Evolutionary conservation across 2,888 invertebrate genomes (phyloP).

Genomic region (Drosophila nigricruria): DNA sequence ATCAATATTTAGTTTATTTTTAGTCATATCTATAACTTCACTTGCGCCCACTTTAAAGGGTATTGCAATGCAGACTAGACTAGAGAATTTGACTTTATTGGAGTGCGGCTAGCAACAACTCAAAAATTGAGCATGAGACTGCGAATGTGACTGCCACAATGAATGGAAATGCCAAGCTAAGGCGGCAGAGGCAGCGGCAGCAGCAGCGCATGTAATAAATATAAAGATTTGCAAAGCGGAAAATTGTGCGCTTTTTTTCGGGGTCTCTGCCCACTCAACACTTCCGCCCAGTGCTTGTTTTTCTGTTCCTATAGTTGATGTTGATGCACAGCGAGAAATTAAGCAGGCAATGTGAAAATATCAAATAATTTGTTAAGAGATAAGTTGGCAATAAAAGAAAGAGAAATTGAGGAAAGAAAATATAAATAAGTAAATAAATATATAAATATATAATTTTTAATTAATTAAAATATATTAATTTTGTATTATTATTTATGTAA

Average conservation of each 20-base stretch:
- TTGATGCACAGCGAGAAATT: conserved; percentile 44
- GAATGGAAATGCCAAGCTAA: conserved; percentile 43
- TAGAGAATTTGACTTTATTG: conserved; percentile 23
- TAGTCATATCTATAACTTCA: neutral
- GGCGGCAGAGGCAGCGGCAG: conserved; percentile 26
- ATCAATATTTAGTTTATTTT: neutral
- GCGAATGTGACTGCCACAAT: conserved; percentile 37
- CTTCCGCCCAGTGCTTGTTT: neutral
- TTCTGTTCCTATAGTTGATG: conserved; percentile 2
- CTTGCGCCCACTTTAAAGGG: neutral
- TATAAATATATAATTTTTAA: too few relatives aligned
- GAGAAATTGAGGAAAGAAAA: neutral
- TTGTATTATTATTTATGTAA: too few relatives aligned
- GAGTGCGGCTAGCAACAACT: conserved; percentile 33
- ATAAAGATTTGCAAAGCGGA: conserved; percentile 74
- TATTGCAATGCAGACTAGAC: conserved; percentile 22
- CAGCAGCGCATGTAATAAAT: conserved; percentile 66
- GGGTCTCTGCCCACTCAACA: conserved; percentile 24
- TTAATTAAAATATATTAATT: too few relatives aligned
- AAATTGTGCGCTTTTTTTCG: conserved; percentile 60
- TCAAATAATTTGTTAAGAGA: neutral
- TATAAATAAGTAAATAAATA: too few relatives aligned
- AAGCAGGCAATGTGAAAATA: neutral
- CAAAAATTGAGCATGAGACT: conserved; percentile 33
- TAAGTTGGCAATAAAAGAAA: neutral